Conservation (phyloP, 2,113 vertebrate genomes). For the Aphyosemion australe region DNA sequence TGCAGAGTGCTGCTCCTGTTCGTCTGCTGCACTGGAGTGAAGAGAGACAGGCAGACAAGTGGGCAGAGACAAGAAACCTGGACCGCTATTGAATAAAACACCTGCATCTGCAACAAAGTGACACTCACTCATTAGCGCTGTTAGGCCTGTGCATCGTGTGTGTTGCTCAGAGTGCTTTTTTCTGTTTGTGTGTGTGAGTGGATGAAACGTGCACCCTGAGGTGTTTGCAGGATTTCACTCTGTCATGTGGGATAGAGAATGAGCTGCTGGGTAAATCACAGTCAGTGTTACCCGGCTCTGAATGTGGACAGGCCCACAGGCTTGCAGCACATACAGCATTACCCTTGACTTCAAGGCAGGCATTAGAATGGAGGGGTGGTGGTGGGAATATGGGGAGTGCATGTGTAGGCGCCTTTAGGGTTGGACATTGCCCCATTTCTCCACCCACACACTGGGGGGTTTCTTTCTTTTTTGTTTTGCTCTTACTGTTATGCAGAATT, state of each 20-base stretch:
- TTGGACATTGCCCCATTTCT: constrained; percentile 51
- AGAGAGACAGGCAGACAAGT: constrained; percentile 26
- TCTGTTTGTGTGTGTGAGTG: neutral
- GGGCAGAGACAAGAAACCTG: constrained; percentile 23
- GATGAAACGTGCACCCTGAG: constrained; percentile 31
- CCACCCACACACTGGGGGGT: constrained; percentile 12
- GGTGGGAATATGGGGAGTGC: constrained; percentile 53
- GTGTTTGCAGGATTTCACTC: constrained; percentile 58
- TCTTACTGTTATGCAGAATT: neutral
- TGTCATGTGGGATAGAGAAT: constrained; percentile 65
- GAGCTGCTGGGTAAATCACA: constrained; percentile 65
- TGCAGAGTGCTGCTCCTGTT: constrained; percentile 38
- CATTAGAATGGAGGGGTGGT: constrained; percentile 71
- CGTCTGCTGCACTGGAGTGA: constrained; percentile 35
- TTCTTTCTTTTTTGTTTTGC: constrained; percentile 1
- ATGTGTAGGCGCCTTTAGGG: constrained; percentile 35
- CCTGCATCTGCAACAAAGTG: neutral
- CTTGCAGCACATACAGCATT: constrained; percentile 56
- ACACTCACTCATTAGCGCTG: neutral
- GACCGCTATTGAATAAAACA: constrained; percentile 26
- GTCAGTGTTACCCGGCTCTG: constrained; percentile 50
- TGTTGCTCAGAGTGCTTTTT: neutral
- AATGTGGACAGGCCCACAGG: constrained; percentile 69
- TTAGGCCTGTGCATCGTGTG: neutral
- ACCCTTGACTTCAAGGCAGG: constrained; percentile 72